Evolutionary conservation across 2,888 invertebrate genomes (phyloP).

Genomic region (Drosophila acutilabella): DNA sequence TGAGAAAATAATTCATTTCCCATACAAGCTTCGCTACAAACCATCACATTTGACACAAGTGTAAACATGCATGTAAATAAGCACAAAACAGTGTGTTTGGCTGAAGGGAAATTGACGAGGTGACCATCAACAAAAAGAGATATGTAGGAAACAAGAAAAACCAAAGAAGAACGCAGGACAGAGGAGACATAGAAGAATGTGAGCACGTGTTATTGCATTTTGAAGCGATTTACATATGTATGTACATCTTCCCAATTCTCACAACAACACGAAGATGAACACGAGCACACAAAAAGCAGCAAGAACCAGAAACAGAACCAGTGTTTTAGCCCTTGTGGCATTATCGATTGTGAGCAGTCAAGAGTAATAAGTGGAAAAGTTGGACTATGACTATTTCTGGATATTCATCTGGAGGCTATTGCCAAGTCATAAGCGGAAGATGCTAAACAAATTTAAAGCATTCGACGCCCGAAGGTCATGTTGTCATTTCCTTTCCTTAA

Average conservation of each 20-base stretch:
- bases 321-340: constrained; percentile 39
- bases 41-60: constrained; percentile 48
- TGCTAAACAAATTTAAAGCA: constrained; percentile 77
- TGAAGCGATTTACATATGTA: constrained; percentile 45
- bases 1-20: constrained; percentile 2
- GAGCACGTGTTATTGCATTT: constrained; percentile 68
- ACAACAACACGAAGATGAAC: neutral
- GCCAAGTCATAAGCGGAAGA: constrained; percentile 77
- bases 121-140: neutral
- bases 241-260: constrained; percentile 29
- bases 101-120: neutral
- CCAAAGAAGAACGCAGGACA: constrained; percentile 26
- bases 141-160: constrained; percentile 35
- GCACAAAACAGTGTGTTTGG: constrained; percentile 26
- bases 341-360: constrained; percentile 60
- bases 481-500: constrained; percentile 68
- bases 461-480: constrained; percentile 74
- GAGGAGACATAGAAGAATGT: constrained; percentile 15
- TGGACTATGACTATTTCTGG: constrained; percentile 57
- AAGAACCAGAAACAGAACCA: neutral
- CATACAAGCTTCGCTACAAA: constrained; percentile 1
- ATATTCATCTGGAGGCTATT: constrained; percentile 60
- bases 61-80: constrained; percentile 63
- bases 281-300: neutral
- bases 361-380: constrained; percentile 67